Conservation (phyloP, 1,140 invertebrate genomes). For the Agrypnia vestita region DNA sequence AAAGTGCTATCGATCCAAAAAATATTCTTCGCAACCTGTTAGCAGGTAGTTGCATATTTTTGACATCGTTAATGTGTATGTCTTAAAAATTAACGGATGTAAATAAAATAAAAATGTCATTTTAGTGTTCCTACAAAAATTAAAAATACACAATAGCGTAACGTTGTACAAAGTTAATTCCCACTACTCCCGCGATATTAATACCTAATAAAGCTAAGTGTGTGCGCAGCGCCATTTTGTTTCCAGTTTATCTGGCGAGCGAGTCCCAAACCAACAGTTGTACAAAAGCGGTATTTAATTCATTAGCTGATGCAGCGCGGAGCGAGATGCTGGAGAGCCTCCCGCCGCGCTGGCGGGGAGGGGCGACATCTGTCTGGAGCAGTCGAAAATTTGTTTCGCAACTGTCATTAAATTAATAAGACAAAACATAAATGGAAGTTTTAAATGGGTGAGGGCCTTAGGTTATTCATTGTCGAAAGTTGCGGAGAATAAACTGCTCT, state of each 20-base stretch:
- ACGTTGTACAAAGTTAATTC: not conserved
- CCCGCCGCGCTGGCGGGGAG: not conserved
- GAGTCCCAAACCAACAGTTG: slow-evolving; percentile 49
- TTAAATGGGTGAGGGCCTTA: slow-evolving; percentile 28
- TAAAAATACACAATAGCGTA: not conserved
- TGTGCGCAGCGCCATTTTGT: slow-evolving; percentile 17
- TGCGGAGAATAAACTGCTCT: slow-evolving; percentile 28
- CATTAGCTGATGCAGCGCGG: slow-evolving; percentile 49
- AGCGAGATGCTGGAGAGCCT: not conserved
- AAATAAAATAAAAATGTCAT: no score
- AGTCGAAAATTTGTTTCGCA: slow-evolving; percentile 43
- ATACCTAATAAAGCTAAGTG: not conserved
- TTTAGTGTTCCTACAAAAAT: not conserved
- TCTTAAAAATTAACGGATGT: no score
- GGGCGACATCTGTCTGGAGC: slow-evolving; percentile 1
- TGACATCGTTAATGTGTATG: no score
- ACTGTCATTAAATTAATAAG: slow-evolving; percentile 62
- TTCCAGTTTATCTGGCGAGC: slow-evolving; percentile 42
- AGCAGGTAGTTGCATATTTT: no score
- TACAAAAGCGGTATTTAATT: slow-evolving; percentile 56
- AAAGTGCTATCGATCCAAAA: no score
- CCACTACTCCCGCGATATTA: not conserved
- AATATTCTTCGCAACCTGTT: no score
- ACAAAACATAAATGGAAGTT: slow-evolving; percentile 56
- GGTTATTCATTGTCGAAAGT: slow-evolving; percentile 45